Evolutionary conservation across 1,140 invertebrate species (phyloP), one percentile per base, ranked within the genome.

Genomic region (Carcinoscorpius rotundicauda): DNA sequence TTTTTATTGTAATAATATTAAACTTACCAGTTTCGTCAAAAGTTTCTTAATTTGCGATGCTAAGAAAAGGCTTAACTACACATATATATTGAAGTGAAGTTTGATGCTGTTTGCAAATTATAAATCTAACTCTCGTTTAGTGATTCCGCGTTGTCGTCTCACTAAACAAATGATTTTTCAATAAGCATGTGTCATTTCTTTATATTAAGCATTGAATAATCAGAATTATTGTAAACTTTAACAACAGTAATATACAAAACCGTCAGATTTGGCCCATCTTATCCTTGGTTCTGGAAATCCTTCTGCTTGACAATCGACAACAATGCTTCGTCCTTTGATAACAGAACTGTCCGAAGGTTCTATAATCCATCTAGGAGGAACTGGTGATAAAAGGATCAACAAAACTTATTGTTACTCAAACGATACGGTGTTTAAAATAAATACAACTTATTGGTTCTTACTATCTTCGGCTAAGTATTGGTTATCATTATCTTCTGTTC

Each of bases 331-430:
- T 11, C 76, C 72, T 9, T 76, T 70, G 6, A 79, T 74, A 2
- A 80, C 78, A 9, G 75, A 76, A 6, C 73, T 72, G 62, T 81
- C 77, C 5, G 73, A 69, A 4, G 79, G 79, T 66, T 79, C 77
- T 29, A 76, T 72, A 0, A 76, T 65, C 79, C 79, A 81, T 4
- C 73, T 69, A 52, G 79, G 78, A 6, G 78, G 77, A 58, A 81
- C 79, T 80, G 66, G 49, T 29, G 29, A 29, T 29, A 29, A 29
- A 63, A 65, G 11, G 48, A 50, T n/a, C 8, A 64, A 60, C 8
- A 58, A 8, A 48, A 58, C 29, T 29, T 29, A 29, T 29, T 29
- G 2, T 29, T 29, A 2, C 29, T 1, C 56, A 57, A 10, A n/a
- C 29, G 10, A n/a, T 57, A 57, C 29, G 10, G 10, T 57, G 10